Base-by-base conservation (phyloP, 1,140 invertebrate species). In the Drosophila auraria region DNA sequence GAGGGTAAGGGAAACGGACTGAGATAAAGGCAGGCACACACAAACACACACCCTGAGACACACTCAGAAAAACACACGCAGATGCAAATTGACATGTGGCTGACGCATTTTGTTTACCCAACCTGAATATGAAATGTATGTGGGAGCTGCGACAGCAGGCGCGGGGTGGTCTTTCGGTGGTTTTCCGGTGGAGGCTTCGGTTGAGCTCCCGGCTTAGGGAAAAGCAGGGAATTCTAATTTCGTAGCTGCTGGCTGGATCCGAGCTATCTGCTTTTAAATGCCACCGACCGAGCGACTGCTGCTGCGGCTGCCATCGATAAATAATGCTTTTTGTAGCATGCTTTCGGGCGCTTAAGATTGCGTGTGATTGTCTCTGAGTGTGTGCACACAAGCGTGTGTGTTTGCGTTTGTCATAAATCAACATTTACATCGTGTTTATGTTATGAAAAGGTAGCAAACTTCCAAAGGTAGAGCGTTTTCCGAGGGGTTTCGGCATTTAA, bases 61-160 rank as follows among this genome's bases (percentile, higher is more conserved):
- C 40, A 61, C 25, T 57, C 42, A 50, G 42, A 61, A n/a, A 40
- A 61, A 80, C 60, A 69, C 50, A 44, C 7, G 51, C 42, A 60
- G 51, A 69, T 66, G 51, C 59, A 60, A 80, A 78, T 69, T 87
- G 83, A 87, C 75, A 87, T 86, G 76, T 62, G 82, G 62, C 76
- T 73, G 83, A 87, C 66, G 71, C 76, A 72, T 60, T 83, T 80
- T 87, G 83, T 87, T 87, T 82, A 80, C 75, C 65, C 79, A 86
- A 86, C 57, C 63, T 79, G 79, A 86, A 86, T 87, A 77, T 75
- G 74, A 79, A 86, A 86, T 86, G 65, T 74, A 49, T 82, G 73
- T 77, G 40, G 36, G 38, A 62, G 62, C 33, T 40, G 56, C n/a
- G 62, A 61, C 62, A 60, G 33, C 25, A 59, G 56, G 17, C 40